These are phyloP conservation scores for Olivierus martensii DNA, from an alignment of 1,140 invertebrate species.

Conservation along the genomic window DNA sequence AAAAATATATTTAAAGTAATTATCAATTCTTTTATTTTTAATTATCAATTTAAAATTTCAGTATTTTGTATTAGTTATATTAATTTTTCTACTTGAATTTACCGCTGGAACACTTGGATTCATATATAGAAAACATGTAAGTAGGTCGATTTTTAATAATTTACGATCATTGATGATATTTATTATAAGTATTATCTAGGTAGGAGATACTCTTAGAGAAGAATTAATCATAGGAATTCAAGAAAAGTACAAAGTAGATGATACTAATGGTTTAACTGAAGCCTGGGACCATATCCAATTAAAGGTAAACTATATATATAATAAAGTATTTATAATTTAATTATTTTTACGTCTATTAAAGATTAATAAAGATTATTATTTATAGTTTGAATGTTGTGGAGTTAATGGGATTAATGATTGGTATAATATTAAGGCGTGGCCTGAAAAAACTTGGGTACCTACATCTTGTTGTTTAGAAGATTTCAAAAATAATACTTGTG, in stretches of 20 bases:
- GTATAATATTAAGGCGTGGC: conserved; percentile 66
- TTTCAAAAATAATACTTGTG: conserved; percentile 32
- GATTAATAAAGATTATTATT: conserved; percentile 9
- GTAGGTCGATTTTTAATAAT: conserved; percentile 13
- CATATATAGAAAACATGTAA: conserved; percentile 53
- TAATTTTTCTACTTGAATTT: conserved; percentile 64
- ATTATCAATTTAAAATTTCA: conserved; percentile 31
- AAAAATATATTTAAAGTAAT: neutral
- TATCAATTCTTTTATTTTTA: too few relatives aligned
- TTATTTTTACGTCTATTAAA: too few relatives aligned
- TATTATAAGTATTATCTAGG: neutral
- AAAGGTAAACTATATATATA: conserved; percentile 42
- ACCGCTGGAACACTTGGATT: conserved; percentile 59
- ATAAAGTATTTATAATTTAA: too few relatives aligned
- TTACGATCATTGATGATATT: too few relatives aligned
- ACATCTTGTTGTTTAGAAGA: conserved; percentile 57
- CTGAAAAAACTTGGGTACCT: conserved; percentile 52
- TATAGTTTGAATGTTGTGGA: conserved; percentile 70
- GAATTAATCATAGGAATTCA: conserved; percentile 52
- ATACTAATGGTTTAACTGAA: conserved; percentile 40
- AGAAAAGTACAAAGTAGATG: conserved; percentile 48
- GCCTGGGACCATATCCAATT: conserved; percentile 60
- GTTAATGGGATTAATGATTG: conserved; percentile 66
- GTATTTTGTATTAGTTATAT: conserved; percentile 67
- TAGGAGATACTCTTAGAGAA: conserved; percentile 39